Percentiles rank a stretch among this genome's conserved stretches.
Evolutionary conservation across 2,888 invertebrate species (phyloP).

Genomic region (Proisotoma minuta): DNA sequence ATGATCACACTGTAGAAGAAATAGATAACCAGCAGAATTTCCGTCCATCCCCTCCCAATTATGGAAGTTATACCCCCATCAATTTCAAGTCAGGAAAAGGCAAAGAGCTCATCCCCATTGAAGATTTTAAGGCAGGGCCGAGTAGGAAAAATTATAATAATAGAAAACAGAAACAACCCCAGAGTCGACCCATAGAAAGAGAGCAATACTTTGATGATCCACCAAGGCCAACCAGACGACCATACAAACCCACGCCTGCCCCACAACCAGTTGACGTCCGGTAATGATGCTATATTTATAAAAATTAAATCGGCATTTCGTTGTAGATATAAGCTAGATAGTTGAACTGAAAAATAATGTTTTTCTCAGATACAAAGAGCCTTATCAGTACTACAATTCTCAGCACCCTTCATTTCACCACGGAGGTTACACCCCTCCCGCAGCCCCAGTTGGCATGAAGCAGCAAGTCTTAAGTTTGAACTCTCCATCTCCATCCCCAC

Average conservation of each 20-base stretch:
- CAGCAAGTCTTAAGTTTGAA: neutral
- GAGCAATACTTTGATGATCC: neutral
- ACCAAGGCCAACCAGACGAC: neutral
- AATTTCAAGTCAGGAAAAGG: conserved; percentile 4
- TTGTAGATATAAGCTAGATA: neutral
- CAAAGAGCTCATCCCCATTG: conserved; percentile 28
- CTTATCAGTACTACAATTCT: conserved; percentile 33
- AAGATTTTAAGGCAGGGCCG: conserved; percentile 38
- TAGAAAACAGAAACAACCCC: neutral
- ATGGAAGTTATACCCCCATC: neutral
- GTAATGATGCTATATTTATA: neutral
- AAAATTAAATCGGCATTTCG: neutral
- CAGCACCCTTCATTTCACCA: conserved; percentile 27
- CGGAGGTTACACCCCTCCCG: conserved; percentile 11
- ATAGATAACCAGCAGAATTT: neutral
- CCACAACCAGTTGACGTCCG: neutral
- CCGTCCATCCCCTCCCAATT: neutral
- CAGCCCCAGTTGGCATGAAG: neutral
- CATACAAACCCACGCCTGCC: neutral
- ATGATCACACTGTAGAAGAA: neutral
- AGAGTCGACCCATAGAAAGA: neutral
- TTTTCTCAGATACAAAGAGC: conserved; percentile 15
- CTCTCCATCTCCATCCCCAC: conserved; percentile 14
- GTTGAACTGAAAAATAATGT: neutral
- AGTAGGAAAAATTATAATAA: neutral